Base-by-base conservation (phyloP, 1,140 invertebrate genomes). In the Drosophila navojoa region DNA sequence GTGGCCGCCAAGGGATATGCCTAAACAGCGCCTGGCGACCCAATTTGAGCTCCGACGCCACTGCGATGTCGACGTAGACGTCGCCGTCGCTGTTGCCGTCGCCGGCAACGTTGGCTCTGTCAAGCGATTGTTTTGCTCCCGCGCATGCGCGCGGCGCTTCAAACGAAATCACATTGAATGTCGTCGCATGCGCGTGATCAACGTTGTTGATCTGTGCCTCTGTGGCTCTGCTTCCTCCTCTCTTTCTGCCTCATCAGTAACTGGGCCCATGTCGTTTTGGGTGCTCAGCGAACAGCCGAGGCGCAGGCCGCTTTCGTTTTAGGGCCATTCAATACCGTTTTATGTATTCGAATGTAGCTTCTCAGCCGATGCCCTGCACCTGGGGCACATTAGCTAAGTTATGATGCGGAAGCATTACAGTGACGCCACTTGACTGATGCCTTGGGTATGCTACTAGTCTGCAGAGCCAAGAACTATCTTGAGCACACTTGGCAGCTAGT, bases 121-220 rank as follows among this genome's bases (percentile, higher is more conserved):
- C 77, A 73, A 79, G 72, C 84, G 84, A 89, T 87, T 89, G 84
- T 87, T 89, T 89, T 90, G 85, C 84, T 89, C 84, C 84, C 84
- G 84, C 84, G 85, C 84, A 89, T 90, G 84, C 71, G 73, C 69
- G 84, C 84, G 84, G 84, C 79, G 70, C 80, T 89, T 89, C 84
- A 89, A 89, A 89, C 84, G 84, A 89, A 89, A 89, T 89, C 84
- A 86, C 82, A 89, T 89, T 79, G 84, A 89, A 84, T 90, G 84
- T 89, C 84, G 84, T 89, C 84, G 84, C 84, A 89, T 89, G 84
- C 84, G 84, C 84, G 84, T 89, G 84, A 87, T 87, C 82, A 87
- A 89, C 76, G 79, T 89, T 89, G 84, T 87, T 89, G 84, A 89
- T 82, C 84, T 89, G 79, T 89, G 77, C 53, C 69, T 72, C 73